Base-by-base conservation (phyloP, 2,888 invertebrate species). In the Gari tellinella region DNA sequence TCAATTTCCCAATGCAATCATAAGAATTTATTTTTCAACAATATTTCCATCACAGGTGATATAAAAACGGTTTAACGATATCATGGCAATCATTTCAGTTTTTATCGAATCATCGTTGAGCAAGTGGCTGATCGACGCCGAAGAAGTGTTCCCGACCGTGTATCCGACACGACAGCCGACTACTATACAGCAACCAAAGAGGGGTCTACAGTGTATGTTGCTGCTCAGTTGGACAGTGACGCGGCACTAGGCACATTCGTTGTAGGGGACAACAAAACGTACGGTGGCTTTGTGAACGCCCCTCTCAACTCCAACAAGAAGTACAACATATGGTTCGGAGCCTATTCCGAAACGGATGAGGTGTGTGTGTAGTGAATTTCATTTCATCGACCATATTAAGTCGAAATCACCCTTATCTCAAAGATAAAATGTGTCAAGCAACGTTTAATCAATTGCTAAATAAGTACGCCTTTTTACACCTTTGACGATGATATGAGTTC, bases 231-330 rank as follows among this genome's bases (percentile, higher is more conserved):
- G 70, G 94, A 94, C 62, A 94, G 95, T 41, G 81, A 93, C 90
- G 53, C 60, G 23, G 70, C 67, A 4, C 94, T 94, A 73, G 92
- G 94, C 53, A 93, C 94, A 82, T 97, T 97, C 92, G 93, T 94
- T 1, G 94, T 97, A 46, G 97, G 97, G 8, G 96, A 97, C 92
- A 94, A 94, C 37, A 93, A 93, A 72, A 94, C 93, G 2, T 96
- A 97, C 89, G 95, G 95, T 75, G 94, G 94, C 0, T 97, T 94
- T 90, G 95, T 94, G 84, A 97, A 97, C 93, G 95, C 95, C 1
- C 97, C 96, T 0, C 91, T 97, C 52, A 94, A 94, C 21, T 91
- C 94, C 41, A 93, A 94, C 15, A 92, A 93, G 83, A 94, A 95
- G 81, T 93, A 93, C 79, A 94, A 95, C 83, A 93, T 96, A 2